Evolutionary conservation across 2,797 vertebrate genomes (phyloP).

Genomic region (Parambassis ranga): DNA sequence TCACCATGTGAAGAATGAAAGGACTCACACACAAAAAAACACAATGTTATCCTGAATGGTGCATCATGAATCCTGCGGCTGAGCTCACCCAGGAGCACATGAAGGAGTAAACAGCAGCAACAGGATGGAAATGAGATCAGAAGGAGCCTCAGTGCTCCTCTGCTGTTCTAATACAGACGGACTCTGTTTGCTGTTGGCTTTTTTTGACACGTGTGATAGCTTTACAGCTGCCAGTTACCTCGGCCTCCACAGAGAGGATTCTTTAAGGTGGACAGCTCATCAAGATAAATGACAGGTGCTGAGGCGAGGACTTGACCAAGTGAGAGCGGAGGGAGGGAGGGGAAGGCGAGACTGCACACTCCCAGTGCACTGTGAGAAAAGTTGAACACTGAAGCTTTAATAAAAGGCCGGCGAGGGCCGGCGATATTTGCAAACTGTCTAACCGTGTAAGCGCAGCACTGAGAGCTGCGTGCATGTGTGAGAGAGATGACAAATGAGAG

Average conservation of each 20-base stretch:
- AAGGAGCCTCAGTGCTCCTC: too few species aligned
- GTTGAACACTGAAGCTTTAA: background rate
- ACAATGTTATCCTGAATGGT: too few species aligned
- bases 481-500: constrained; percentile 59
- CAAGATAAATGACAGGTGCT: constrained; percentile 16
- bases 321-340: background rate
- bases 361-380: background rate
- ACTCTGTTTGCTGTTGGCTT: too few species aligned
- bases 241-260: background rate
- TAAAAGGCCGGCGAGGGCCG: background rate
- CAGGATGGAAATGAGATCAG: background rate
- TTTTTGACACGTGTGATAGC: constrained; percentile 1
- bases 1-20: too few species aligned
- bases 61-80: too few species aligned
- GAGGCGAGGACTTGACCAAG: background rate
- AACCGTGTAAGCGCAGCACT: background rate
- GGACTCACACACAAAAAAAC: too few species aligned
- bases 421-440: constrained; percentile 23
- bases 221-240: constrained; percentile 7
- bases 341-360: background rate
- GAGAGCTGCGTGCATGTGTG: constrained; percentile 40
- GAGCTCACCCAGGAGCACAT: too few species aligned
- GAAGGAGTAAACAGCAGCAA: too few species aligned
- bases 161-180: too few species aligned
- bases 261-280: constrained; percentile 1